phyloP scores from a whole-genome alignment of 2,113 vertebrate species.

The Limanda limanda region DNA sequence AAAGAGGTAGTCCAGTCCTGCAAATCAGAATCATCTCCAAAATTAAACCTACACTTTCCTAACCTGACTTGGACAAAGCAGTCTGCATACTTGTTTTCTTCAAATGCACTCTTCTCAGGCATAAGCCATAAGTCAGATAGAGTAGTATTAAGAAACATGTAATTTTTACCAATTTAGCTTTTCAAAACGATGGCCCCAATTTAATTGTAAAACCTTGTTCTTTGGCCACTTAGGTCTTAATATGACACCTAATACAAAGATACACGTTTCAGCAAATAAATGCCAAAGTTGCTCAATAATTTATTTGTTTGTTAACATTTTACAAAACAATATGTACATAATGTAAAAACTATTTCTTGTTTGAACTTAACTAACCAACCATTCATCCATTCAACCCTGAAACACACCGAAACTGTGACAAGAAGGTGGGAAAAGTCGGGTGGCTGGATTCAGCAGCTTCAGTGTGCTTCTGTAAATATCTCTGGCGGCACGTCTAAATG shows the following conservation, averaged over 20 bases:
- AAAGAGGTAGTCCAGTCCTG: too few species aligned
- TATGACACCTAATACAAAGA: neutral
- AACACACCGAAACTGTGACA: slow-evolving; percentile 27
- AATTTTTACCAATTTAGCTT: too few species aligned
- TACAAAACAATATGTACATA: slow-evolving; percentile 56
- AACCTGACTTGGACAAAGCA: too few species aligned
- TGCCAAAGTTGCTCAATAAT: slow-evolving; percentile 66
- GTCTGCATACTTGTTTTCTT: too few species aligned
- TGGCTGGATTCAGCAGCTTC: slow-evolving; percentile 3
- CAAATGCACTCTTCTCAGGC: too few species aligned
- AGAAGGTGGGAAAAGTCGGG: slow-evolving; percentile 18
- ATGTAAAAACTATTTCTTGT: slow-evolving; percentile 29
- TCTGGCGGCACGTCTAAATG: neutral
- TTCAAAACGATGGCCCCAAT: too few species aligned
- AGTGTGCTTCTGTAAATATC: neutral
- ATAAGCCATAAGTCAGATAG: too few species aligned
- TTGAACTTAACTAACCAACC: slow-evolving; percentile 4
- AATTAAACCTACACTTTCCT: too few species aligned
- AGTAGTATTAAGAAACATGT: too few species aligned
- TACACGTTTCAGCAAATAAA: neutral
- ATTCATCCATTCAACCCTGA: neutral
- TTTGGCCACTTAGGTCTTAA: neutral
- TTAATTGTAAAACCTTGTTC: neutral
- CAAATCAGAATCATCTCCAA: too few species aligned
- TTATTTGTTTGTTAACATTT: slow-evolving; percentile 68